Evolutionary conservation across 2,113 vertebrate genomes (phyloP).

Genomic region (Macquaria ambigua): DNA sequence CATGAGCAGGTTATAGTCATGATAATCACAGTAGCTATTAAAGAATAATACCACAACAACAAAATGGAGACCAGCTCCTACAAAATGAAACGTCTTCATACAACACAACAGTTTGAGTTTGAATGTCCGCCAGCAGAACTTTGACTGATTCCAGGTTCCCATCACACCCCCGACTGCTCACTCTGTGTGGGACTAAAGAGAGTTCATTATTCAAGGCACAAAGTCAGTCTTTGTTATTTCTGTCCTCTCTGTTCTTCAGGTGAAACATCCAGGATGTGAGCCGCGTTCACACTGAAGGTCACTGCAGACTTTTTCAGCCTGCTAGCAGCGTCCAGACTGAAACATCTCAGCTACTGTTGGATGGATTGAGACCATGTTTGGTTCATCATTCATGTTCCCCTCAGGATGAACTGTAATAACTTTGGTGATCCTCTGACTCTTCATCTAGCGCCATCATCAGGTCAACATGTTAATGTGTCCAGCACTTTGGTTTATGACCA

Average conservation of each 20-base stretch:
- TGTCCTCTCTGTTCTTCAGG: background rate
- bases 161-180: background rate
- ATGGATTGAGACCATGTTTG: too few relatives aligned
- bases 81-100: conserved; percentile 44
- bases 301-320: too few relatives aligned
- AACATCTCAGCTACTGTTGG: too few relatives aligned
- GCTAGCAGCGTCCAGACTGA: too few relatives aligned
- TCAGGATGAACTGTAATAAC: too few relatives aligned
- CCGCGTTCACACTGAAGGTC: too few relatives aligned
- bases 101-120: background rate
- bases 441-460: too few relatives aligned
- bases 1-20: conserved; percentile 4
- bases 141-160: background rate
- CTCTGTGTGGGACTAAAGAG: background rate
- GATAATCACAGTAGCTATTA: conserved; percentile 41
- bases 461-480: too few relatives aligned
- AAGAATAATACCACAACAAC: conserved; percentile 27
- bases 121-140: conserved; percentile 51
- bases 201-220: background rate
- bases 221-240: conserved; percentile 11
- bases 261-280: background rate
- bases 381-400: too few relatives aligned
- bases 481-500: too few relatives aligned
- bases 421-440: too few relatives aligned
- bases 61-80: conserved; percentile 81